Conservation (phyloP, 2,888 invertebrate genomes). For the Patella ulyssiponensis region DNA sequence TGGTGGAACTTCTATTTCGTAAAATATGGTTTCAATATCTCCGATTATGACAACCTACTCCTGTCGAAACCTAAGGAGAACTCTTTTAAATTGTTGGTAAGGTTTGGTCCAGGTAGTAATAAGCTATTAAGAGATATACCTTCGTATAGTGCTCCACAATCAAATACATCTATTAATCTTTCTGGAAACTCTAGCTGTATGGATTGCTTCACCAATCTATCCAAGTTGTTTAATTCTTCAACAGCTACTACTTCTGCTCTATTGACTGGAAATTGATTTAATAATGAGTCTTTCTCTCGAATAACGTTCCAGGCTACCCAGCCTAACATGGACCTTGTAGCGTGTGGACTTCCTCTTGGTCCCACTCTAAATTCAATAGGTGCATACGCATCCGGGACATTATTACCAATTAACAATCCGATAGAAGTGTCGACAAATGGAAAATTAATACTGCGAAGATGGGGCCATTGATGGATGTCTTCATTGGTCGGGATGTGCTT, state of each 20-base stretch:
- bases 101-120: conserved; percentile 42
- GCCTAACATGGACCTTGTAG: conserved; percentile 15
- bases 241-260: too few species aligned
- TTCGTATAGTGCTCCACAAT: conserved; percentile 34
- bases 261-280: too few species aligned
- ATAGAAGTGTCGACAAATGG: conserved; percentile 18
- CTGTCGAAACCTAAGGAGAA: conserved; percentile 38
- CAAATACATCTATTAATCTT: conserved; percentile 30
- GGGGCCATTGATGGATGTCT: conserved; percentile 19
- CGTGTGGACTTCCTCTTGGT: conserved; percentile 18
- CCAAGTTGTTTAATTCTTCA: background rate
- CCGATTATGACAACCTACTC: conserved; percentile 38
- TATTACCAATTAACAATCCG: conserved; percentile 22
- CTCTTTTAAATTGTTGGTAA: conserved; percentile 41
- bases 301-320: conserved; percentile 10
- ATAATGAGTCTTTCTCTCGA: background rate
- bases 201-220: background rate
- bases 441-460: conserved; percentile 10
- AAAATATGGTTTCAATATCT: conserved; percentile 38
- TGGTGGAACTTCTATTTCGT: conserved; percentile 31
- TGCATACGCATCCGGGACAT: conserved; percentile 20
- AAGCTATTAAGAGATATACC: conserved; percentile 38
- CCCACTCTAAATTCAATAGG: background rate
- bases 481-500: conserved; percentile 19
- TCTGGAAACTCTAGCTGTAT: background rate